These are phyloP conservation scores for Liodrosophila aerea DNA, from an alignment of 2,888 invertebrate species.

Conservation along the genomic window DNA sequence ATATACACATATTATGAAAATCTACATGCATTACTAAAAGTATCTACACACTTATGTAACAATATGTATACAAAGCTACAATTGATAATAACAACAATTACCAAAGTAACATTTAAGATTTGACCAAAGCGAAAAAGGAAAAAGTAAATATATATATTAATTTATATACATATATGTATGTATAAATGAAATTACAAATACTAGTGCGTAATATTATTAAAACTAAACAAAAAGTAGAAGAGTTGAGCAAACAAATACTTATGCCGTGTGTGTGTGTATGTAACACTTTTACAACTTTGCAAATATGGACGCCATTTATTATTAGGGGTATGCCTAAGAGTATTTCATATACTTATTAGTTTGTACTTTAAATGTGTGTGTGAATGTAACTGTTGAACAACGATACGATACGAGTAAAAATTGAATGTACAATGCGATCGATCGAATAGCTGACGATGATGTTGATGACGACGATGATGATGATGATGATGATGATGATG, in stretches of 20 bases:
- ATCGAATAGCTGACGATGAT: constrained; percentile 11
- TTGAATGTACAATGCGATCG: constrained; percentile 31
- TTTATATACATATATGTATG: no score
- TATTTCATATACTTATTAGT: no score
- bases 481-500: no score
- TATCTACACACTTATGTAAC: constrained; percentile 32
- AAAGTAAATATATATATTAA: no score
- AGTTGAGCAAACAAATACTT: no score
- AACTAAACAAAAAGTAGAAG: no score
- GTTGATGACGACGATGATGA: no score
- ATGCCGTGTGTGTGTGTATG: no score
- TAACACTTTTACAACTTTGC: constrained; percentile 2
- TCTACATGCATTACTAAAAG: constrained; percentile 17
- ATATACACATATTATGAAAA: constrained; percentile 30
- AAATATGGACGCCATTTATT: no score
- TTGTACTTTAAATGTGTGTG: no score
- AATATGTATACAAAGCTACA: constrained; percentile 45
- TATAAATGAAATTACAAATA: constrained; percentile 16
- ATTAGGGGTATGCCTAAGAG: no score
- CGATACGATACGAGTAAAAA: constrained; percentile 21
- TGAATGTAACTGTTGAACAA: constrained; percentile 23
- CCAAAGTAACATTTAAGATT: constrained; percentile 55
- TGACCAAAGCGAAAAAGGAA: constrained; percentile 50
- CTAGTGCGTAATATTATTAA: neutral
- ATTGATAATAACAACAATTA: constrained; percentile 51